phyloP scores from a whole-genome alignment of 2,797 vertebrate genomes.

The Halcyon chelicuti region DNA sequence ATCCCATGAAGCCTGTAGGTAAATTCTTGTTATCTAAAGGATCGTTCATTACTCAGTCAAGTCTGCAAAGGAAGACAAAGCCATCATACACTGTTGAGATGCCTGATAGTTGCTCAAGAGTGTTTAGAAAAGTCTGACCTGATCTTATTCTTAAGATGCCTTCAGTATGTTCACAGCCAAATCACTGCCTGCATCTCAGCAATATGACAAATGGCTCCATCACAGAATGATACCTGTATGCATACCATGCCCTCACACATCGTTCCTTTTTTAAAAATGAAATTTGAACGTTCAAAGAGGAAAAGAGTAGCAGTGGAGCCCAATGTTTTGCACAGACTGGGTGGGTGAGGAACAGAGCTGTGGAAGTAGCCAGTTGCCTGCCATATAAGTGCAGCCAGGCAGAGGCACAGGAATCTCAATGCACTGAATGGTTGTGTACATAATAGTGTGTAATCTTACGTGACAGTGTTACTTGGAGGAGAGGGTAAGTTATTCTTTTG shows the following conservation, averaged over 20 bases:
- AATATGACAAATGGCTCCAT: background rate
- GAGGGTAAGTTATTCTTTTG: background rate
- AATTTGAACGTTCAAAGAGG: background rate
- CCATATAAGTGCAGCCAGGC: background rate
- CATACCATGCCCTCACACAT: background rate
- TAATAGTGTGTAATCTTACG: background rate
- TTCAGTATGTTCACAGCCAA: background rate
- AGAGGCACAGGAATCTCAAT: background rate
- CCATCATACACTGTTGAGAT: background rate
- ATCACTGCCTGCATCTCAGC: background rate
- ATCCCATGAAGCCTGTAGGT: slow-evolving; percentile 8
- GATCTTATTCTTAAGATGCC: background rate
- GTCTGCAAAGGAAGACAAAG: background rate
- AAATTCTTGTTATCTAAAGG: slow-evolving; percentile 18
- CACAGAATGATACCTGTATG: background rate
- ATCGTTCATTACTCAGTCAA: background rate
- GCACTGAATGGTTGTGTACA: background rate
- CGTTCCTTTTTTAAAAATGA: background rate
- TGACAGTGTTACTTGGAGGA: background rate
- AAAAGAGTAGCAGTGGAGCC: background rate
- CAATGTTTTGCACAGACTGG: background rate
- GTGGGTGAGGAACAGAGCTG: background rate
- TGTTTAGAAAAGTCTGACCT: background rate
- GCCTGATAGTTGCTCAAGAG: background rate
- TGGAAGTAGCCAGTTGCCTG: background rate